Base-by-base conservation (phyloP, 2,888 invertebrate genomes). In the Conus canariensis region DNA sequence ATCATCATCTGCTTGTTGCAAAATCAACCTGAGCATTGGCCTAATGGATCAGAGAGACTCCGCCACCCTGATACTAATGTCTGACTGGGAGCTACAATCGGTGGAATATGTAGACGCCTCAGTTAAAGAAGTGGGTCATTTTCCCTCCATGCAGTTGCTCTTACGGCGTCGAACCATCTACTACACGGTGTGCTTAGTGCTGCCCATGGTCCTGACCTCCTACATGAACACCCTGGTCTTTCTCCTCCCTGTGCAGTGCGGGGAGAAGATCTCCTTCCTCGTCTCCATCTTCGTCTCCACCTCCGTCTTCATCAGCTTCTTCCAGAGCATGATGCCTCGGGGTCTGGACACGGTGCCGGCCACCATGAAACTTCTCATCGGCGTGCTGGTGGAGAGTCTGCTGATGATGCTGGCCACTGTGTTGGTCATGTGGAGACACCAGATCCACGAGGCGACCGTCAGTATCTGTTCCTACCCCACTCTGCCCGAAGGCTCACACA, bases 181-280 rank as follows among this genome's bases (percentile, higher is more conserved):
- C 70, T 91, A 87, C 85, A 82, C 88, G 22, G 64, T 91, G 22
- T 88, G 86, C 74, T 45, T 91, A 22, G 30, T 91, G 45, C 64
- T 80, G 25, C 90, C 91, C 16, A 90, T 91, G 91, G n/a, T 90
- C 5, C n/a, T 90, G 45, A 90, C 88, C n/a, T 88, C 91, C 45
- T 85, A 70, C 64, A 58, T 91, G 64, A 91, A 87, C 45, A 60
- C 88, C 8, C 45, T 91, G n/a, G 90, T 91, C 56, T 91, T 91
- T 59, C 85, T 87, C 60, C 82, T 91, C 19, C 91, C 91, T 1
- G 64, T 80, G 10, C 30, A 80, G 59, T 88, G 88, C 30, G 91
- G 91, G 56, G 91, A 91, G 67, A 90, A 91, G 77, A 22, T 91
- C 45, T 91, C 91, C 16, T 91, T 90, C 85, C 45, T 91, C 45